A percentile compares a stretch with the other conserved stretches of the same genome.
Evolutionary conservation across 2,113 vertebrate species (phyloP).

Genomic region (Amblyornis subalaris): DNA sequence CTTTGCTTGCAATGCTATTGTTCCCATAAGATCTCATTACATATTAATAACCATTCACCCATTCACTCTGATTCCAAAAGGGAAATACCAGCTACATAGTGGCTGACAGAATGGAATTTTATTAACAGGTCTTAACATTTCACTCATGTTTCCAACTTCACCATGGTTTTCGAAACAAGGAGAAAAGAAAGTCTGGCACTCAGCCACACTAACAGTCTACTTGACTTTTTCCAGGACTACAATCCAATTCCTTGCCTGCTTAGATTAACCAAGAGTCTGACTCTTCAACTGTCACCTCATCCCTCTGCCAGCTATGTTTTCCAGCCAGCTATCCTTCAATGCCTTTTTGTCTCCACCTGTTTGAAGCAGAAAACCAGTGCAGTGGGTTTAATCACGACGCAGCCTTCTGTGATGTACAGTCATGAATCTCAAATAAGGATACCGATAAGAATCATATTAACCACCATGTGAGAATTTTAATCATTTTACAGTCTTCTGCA

Average conservation of each 20-base stretch:
- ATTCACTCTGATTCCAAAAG: not conserved
- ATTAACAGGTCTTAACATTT: not conserved
- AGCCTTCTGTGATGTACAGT: not conserved
- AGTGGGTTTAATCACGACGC: not conserved
- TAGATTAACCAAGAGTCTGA: not conserved
- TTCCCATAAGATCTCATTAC: not conserved
- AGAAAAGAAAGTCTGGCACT: not conserved
- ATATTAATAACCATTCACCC: conserved; percentile 15
- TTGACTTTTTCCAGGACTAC: not conserved
- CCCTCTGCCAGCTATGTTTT: not conserved
- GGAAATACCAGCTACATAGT: not conserved
- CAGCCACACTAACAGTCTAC: not conserved
- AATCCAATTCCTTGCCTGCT: not conserved
- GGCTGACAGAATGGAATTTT: not conserved
- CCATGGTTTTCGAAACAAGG: not conserved
- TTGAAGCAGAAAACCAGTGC: not conserved
- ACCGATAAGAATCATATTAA: not conserved
- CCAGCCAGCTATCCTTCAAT: not conserved
- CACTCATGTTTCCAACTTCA: not conserved
- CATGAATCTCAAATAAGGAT: not conserved
- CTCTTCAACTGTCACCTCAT: not conserved
- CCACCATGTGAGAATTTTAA: not conserved
- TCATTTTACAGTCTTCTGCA: not conserved
- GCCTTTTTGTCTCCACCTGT: not conserved
- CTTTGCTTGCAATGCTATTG: not conserved